Conservation (phyloP, 2,888 invertebrate genomes). For the Hirtodrosophila confusa region DNA sequence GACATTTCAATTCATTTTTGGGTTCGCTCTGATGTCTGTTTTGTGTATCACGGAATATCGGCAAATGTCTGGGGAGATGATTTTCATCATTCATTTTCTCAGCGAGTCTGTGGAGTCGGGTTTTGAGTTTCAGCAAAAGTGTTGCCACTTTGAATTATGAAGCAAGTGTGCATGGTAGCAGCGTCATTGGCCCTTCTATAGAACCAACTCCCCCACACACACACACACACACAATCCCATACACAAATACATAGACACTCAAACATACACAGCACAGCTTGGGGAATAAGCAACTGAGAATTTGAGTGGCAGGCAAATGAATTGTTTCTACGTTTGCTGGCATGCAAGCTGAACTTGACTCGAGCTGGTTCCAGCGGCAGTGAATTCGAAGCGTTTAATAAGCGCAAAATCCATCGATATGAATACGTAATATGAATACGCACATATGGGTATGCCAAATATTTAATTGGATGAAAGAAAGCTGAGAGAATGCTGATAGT, state of each 20-base stretch:
- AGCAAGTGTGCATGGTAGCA: slow-evolving; percentile 34
- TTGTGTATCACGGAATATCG: slow-evolving; percentile 51
- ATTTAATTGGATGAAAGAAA: slow-evolving; percentile 45
- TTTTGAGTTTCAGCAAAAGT: slow-evolving; percentile 55
- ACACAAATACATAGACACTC: slow-evolving; percentile 1
- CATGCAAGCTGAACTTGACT: slow-evolving; percentile 39
- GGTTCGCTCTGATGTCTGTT: slow-evolving; percentile 31
- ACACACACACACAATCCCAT: too few species aligned
- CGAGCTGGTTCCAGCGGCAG: background rate
- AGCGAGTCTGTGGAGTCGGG: slow-evolving; percentile 42
- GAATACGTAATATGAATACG: slow-evolving; percentile 57
- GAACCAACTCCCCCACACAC: background rate
- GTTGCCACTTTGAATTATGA: slow-evolving; percentile 72
- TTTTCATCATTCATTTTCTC: slow-evolving; percentile 74
- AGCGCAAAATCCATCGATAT: slow-evolving; percentile 45
- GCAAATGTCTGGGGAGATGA: slow-evolving; percentile 67
- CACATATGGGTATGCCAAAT: slow-evolving; percentile 32
- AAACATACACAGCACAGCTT: slow-evolving; percentile 50
- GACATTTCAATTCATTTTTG: slow-evolving; percentile 63
- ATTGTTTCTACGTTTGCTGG: slow-evolving; percentile 49
- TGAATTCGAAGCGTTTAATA: slow-evolving; percentile 55
- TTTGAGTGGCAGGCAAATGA: slow-evolving; percentile 64
- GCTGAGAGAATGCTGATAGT: slow-evolving; percentile 16
- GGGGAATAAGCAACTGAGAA: slow-evolving; percentile 63
- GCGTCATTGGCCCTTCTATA: slow-evolving; percentile 15